A percentile compares a stretch with the other conserved stretches of the same genome.
phyloP scores from a whole-genome alignment of 2,113 vertebrate species.

The Hucho hucho region DNA sequence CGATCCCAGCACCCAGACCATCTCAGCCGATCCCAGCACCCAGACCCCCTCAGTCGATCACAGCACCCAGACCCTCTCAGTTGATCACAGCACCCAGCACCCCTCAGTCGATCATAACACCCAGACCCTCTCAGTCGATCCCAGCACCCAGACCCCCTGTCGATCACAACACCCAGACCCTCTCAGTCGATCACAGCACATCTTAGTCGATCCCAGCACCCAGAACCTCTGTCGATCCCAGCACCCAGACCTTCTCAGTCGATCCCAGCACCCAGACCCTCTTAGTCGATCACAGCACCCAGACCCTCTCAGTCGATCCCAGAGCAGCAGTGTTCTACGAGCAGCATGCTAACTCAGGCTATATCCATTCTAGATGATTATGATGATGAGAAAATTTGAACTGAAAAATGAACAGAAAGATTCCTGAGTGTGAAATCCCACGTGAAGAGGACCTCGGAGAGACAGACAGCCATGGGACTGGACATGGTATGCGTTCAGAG shows the following conservation, averaged over 20 bases:
- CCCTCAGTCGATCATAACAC: slow-evolving; percentile 4
- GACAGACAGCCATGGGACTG: slow-evolving; percentile 4
- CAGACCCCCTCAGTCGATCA: slow-evolving; percentile 51
- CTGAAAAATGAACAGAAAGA: slow-evolving; percentile 44
- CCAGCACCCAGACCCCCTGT: too few species aligned
- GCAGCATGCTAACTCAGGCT: slow-evolving; percentile 63
- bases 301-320: too few species aligned
- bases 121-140: slow-evolving; percentile 49
- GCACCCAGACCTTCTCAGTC: too few species aligned
- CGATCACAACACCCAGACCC: too few species aligned
- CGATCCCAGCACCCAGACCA: slow-evolving; percentile 29
- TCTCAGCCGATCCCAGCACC: slow-evolving; percentile 5
- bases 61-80: background rate
- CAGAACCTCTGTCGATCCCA: too few species aligned
- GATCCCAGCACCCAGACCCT: too few species aligned
- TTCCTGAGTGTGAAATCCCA: slow-evolving; percentile 60
- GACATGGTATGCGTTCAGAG: slow-evolving; percentile 15
- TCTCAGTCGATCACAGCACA: too few species aligned
- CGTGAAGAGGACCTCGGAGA: slow-evolving; percentile 35
- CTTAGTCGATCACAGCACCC: too few species aligned
- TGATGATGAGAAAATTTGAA: slow-evolving; percentile 18
- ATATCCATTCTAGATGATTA: slow-evolving; percentile 42
- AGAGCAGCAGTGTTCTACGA: slow-evolving; percentile 46
- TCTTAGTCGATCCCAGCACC: too few species aligned
- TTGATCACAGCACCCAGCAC: slow-evolving; percentile 31